A percentile compares a stretch with the other conserved stretches of the same genome.
Conservation (phyloP, 1,140 invertebrate species). For the Littorina saxatilis region DNA sequence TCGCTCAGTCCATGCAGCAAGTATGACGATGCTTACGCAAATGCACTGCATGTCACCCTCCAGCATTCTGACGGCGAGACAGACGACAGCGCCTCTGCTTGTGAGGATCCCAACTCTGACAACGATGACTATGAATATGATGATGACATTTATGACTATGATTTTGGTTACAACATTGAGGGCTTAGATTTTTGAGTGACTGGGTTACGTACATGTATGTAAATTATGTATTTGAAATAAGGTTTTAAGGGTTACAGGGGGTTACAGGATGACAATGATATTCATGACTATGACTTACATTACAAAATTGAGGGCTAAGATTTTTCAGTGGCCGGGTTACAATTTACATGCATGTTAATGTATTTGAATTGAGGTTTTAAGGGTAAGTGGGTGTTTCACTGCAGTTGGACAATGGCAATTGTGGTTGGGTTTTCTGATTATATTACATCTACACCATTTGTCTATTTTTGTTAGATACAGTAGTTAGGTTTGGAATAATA, state of each 20-base stretch:
- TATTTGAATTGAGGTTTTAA: too few species aligned
- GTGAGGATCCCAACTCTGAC: slow-evolving; percentile 66
- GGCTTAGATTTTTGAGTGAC: slow-evolving; percentile 58
- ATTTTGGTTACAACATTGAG: slow-evolving; percentile 63
- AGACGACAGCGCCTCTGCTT: slow-evolving; percentile 66
- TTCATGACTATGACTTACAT: slow-evolving; percentile 71
- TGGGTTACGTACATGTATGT: too few species aligned
- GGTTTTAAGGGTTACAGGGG: too few species aligned
- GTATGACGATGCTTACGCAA: slow-evolving; percentile 71
- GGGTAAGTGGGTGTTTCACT: too few species aligned
- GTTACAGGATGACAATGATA: slow-evolving; percentile 73
- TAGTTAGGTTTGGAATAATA: too few species aligned
- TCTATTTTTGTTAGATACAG: too few species aligned
- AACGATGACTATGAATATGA: slow-evolving; percentile 73
- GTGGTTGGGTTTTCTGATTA: too few species aligned
- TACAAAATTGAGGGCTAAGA: slow-evolving; percentile 57
- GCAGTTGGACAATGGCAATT: too few species aligned
- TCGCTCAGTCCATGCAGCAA: slow-evolving; percentile 55
- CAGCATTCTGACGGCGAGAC: slow-evolving; percentile 67
- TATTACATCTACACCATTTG: too few species aligned
- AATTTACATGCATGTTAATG: too few species aligned
- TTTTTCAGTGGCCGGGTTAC: too few species aligned
- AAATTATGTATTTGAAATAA: too few species aligned
- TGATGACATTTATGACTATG: slow-evolving; percentile 73
- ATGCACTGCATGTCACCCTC: slow-evolving; percentile 63